Evolutionary conservation across 2,113 vertebrate genomes (phyloP).

Genomic region (Gobio gobio): DNA sequence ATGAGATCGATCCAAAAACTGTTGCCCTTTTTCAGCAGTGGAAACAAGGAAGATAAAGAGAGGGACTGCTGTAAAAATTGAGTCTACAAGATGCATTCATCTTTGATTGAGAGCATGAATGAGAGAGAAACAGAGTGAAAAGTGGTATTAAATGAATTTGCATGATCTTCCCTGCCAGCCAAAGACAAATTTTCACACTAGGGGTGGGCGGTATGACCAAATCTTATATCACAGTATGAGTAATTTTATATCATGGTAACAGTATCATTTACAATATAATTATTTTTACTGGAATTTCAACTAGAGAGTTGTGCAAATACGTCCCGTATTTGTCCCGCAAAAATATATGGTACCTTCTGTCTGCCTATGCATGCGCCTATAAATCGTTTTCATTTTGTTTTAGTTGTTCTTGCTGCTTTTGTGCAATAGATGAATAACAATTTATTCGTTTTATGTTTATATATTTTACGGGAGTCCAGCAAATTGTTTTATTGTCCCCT

Average conservation of each 20-base stretch:
- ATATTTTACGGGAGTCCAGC: no score
- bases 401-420: no score
- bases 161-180: slow-evolving; percentile 5
- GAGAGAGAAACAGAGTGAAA: neutral
- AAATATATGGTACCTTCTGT: no score
- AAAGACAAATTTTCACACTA: slow-evolving; percentile 2
- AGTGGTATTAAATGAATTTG: slow-evolving; percentile 12
- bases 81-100: slow-evolving; percentile 3
- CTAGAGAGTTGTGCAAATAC: no score
- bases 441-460: no score
- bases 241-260: neutral
- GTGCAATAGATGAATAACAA: no score
- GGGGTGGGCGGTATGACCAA: neutral
- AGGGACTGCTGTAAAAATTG: neutral
- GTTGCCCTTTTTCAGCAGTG: slow-evolving; percentile 3
- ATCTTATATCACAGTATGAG: neutral
- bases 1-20: neutral
- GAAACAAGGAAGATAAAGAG: neutral
- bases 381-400: no score
- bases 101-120: neutral
- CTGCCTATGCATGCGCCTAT: no score
- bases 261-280: neutral
- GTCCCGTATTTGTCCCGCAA: no score
- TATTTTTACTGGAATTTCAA: neutral
- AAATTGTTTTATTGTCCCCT: neutral